A percentile compares a stretch with the other conserved stretches of the same genome.
Evolutionary conservation across 1,140 invertebrate genomes (phyloP).

Genomic region (Nautilus pompilius): DNA sequence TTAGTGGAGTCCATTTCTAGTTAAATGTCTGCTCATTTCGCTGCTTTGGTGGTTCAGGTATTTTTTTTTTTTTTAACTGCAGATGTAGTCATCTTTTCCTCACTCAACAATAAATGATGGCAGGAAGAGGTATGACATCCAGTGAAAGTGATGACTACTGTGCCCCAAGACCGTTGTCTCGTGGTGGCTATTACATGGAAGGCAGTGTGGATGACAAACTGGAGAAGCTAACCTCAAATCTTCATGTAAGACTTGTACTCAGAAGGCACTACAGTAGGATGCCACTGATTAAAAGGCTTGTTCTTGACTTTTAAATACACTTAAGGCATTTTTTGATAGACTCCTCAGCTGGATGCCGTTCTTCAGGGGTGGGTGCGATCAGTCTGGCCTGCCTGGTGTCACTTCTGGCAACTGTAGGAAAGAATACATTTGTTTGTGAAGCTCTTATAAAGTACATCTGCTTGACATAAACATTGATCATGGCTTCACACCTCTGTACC

Average conservation of each 20-base stretch:
- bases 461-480: too few relatives aligned
- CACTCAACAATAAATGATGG: too few relatives aligned
- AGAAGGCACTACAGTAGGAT: neutral
- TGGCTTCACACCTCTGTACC: too few relatives aligned
- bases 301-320: neutral
- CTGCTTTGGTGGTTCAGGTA: too few relatives aligned
- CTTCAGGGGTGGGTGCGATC: neutral
- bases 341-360: neutral
- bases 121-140: neutral
- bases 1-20: too few relatives aligned
- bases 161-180: neutral
- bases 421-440: too few relatives aligned
- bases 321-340: neutral
- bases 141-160: conserved; percentile 1
- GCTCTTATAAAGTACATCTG: too few relatives aligned
- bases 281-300: neutral
- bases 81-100: too few relatives aligned
- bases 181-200: neutral
- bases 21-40: too few relatives aligned
- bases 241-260: neutral
- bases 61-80: too few relatives aligned
- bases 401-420: too few relatives aligned
- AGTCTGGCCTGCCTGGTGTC: too few relatives aligned
- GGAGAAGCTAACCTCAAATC: neutral
- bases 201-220: neutral